Evolutionary conservation across 2,888 invertebrate species (phyloP).

Genomic region (Scaptomyza caliginosa): DNA sequence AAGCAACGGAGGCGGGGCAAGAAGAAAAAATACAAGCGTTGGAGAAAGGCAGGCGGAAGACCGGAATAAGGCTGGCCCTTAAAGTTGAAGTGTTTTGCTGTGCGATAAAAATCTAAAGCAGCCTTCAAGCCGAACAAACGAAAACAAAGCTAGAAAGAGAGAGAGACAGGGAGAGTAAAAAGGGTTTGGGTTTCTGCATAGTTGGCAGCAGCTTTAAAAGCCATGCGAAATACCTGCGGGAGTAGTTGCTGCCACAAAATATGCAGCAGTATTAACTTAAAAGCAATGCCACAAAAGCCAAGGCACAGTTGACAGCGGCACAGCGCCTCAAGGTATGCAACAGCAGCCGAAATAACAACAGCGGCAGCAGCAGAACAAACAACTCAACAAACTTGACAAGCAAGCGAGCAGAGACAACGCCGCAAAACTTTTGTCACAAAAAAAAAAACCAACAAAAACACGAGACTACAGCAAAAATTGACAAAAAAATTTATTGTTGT

Average conservation of each 20-base stretch:
- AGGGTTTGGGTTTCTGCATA: constrained; percentile 28
- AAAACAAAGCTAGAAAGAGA: constrained; percentile 25
- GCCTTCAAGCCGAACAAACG: constrained; percentile 33
- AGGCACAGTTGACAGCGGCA: constrained; percentile 46
- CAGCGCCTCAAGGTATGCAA: constrained; percentile 70
- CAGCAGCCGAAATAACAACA: constrained; percentile 24
- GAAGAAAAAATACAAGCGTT: constrained; percentile 3
- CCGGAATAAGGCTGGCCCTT: constrained; percentile 70
- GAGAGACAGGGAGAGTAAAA: background rate
- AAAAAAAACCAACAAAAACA: background rate
- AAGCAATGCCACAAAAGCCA: constrained; percentile 74
- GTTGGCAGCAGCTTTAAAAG: constrained; percentile 49
- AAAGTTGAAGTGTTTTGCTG: constrained; percentile 71
- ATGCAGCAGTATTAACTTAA: constrained; percentile 70
- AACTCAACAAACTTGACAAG: constrained; percentile 39
- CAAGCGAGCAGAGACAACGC: constrained; percentile 45
- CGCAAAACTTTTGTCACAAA: constrained; percentile 52
- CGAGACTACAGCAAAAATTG: constrained; percentile 34
- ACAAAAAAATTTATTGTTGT: constrained; percentile 50
- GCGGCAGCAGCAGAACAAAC: constrained; percentile 21
- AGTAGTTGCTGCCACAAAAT: constrained; percentile 57
- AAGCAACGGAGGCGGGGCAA: background rate
- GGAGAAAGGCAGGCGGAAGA: constrained; percentile 36
- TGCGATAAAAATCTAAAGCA: constrained; percentile 76
- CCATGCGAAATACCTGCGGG: constrained; percentile 58